Conservation (phyloP, 2,797 vertebrate genomes). For the Megalops cyprinoides region DNA sequence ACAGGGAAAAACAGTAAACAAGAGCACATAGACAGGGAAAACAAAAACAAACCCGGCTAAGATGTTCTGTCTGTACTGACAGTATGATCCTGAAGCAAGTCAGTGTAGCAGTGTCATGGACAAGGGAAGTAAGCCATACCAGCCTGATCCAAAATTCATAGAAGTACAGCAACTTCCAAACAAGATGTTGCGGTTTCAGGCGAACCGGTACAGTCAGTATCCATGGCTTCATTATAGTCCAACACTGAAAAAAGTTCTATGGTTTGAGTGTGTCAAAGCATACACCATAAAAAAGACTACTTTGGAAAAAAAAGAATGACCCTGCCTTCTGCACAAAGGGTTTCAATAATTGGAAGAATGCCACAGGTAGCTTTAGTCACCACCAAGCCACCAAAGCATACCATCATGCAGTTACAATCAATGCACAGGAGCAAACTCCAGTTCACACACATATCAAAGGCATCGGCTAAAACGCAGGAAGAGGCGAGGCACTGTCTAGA, state of each 20-base stretch:
- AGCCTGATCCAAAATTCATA: slow-evolving; percentile 28
- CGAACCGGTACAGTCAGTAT: slow-evolving; percentile 13
- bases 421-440: slow-evolving; percentile 32
- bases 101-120: too few relatives aligned
- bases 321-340: slow-evolving; percentile 15
- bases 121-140: slow-evolving; percentile 30
- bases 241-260: too few relatives aligned
- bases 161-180: neutral
- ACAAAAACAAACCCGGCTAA: too few relatives aligned
- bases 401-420: slow-evolving; percentile 28
- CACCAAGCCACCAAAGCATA: slow-evolving; percentile 27
- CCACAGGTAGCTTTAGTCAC: slow-evolving; percentile 11
- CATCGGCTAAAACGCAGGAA: slow-evolving; percentile 24
- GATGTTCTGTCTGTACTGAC: too few relatives aligned
- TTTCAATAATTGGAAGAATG: slow-evolving; percentile 25
- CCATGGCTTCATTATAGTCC: slow-evolving; percentile 24
- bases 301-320: slow-evolving; percentile 1
- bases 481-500: slow-evolving; percentile 31
- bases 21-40: too few relatives aligned
- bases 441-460: slow-evolving; percentile 31
- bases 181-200: slow-evolving; percentile 8
- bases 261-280: slow-evolving; percentile 31
- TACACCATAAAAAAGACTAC: slow-evolving; percentile 18
- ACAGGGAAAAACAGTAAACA: too few relatives aligned
- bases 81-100: too few relatives aligned